Base-by-base conservation (phyloP, 2,113 vertebrate species). In the Gila orcuttii region DNA sequence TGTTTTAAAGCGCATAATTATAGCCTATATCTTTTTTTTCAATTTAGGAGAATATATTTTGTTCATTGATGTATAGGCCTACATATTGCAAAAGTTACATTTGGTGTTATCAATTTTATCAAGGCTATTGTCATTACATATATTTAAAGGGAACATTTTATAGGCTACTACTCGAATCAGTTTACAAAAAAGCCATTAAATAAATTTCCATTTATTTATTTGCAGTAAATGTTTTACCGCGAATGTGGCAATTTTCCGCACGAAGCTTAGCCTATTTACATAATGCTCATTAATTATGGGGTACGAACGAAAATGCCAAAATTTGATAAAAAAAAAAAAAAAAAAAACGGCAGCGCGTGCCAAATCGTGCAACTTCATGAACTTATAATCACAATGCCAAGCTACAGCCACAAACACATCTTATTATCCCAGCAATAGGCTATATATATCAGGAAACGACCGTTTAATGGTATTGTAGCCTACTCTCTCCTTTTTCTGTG, bases 331-430 rank as follows among this genome's bases (percentile, higher is more conserved):
- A 17, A 68, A 45, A 62, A 25, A 62, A 79, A 36, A 36, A 5
- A 17, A 68, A 45, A 62, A 25, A 62, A 79, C 6, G 12, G 19
- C 31, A 3, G 79, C 33, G 78, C 39, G 23, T 64, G 36, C 8
- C 6, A 52, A 68, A 68, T 64, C 36, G 12, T 45, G 6, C 36
- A 80, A 64, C 78, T 64, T 80, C 15, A 28, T 19, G 79, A 68
- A 52, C 13, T 50, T 82, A 42, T 47, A 66, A 81, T 66, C 79
- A 81, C 39, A 64, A 2, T 64, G 79, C 9, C 60, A 52, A 25
- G 79, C 15, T 31, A 21, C 17, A 79, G 36, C 23, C 39, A 28
- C 45, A 76, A 42, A 36, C 55, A 59, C 31, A 39, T 21, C 31
- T 60, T 60, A 66, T 81, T 47, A 66, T 31, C 39, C 2, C n/a